Base-by-base conservation (phyloP, 2,797 vertebrate species). In the Pangasius larnaudii region DNA sequence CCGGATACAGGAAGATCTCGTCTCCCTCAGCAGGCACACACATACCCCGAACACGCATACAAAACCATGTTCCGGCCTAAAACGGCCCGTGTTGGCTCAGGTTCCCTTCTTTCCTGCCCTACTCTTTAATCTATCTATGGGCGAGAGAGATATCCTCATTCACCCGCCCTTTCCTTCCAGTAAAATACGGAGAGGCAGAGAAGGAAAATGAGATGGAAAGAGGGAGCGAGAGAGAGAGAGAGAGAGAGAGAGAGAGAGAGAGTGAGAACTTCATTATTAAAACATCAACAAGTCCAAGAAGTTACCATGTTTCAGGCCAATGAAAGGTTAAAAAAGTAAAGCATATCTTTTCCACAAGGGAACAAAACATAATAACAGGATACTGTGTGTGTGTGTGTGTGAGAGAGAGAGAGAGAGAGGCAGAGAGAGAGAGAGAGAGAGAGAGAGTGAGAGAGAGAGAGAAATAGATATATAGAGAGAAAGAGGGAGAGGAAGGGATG, bases 71-170 rank as follows among this genome's bases (percentile, higher is more conserved):
- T 92, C 88, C 84, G 74, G 90, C 89, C 88, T 53, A 74, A 86
- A 90, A 90, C 77, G 78, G 59, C 79, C 88, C 78, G n/a, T 30
- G 86, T 77, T 89, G 90, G 85, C 88, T 88, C 88, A 83, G 87
- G 85, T 89, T 91, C 86, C 85, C 82, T 63, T 84, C 87, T 89
- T 88, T 90, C 90, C 89, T 91, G 84, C 85, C 42, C 67, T 81
- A 58, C 82, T 87, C 87, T 86, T 85, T 88, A 88, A 87, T 89
- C 89, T 88, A 85, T 77, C 88, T 86, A 80, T 89, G 89, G 87
- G 74, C 24, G 58, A 87, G 87, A 87, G 87, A 85, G 86, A 90
- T 86, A 79, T 65, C 72, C 86, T 89, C 36, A 90, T 84, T 87
- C 90, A 77, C 74, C 59, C 71, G 39, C 78, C 85, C 72, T 77